Base-by-base conservation (phyloP, 1,140 invertebrate species). In the Anadara kagoshimensis region DNA sequence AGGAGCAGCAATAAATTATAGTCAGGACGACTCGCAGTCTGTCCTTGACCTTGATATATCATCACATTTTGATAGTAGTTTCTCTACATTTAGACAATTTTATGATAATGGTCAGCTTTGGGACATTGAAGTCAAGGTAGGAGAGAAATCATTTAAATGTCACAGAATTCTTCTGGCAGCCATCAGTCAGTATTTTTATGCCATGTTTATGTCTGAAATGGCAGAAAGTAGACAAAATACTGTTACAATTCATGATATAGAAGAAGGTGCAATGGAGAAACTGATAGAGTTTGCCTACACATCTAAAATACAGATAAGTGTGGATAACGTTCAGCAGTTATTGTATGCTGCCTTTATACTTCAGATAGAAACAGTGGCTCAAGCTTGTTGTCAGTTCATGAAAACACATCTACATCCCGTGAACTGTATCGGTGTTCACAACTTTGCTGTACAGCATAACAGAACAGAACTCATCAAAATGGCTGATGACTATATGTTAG, bases 371-470 rank as follows among this genome's bases (percentile, higher is more conserved):
- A 69, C 82, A 29, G 86, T 89, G 14, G 85, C 86, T 18, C 62
- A 80, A 51, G 87, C 85, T 1, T 88, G 87, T 62, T 84, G 84
- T 71, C 83, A 85, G 22, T 89, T 89, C 78, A 88, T 89, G 87
- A 82, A 86, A 67, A 79, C 76, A 14, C 87, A 89, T 71, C 76
- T 89, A 5, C 83, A 88, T 58, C 83, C 86, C 11, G 84, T 82
- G 0, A 89, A 89, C 69, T 89, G 87, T 78, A 83, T 88, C n/a
- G 86, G 83, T 56, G 83, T 89, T 16, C 77, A 84, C 18, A 82
- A 83, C 54, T 89, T 88, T 77, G 88, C 88, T 12, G 84, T 88
- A 66, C 83, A 85, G 65, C 88, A 88, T 76, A 88, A 88, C 36
- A 78, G 85, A 22, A 73, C 75, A 57, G 82, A 85, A 53, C 73